These are phyloP conservation scores for Drosophila bunnanda DNA, from an alignment of 2,888 invertebrate genomes.

Conservation along the genomic window DNA sequence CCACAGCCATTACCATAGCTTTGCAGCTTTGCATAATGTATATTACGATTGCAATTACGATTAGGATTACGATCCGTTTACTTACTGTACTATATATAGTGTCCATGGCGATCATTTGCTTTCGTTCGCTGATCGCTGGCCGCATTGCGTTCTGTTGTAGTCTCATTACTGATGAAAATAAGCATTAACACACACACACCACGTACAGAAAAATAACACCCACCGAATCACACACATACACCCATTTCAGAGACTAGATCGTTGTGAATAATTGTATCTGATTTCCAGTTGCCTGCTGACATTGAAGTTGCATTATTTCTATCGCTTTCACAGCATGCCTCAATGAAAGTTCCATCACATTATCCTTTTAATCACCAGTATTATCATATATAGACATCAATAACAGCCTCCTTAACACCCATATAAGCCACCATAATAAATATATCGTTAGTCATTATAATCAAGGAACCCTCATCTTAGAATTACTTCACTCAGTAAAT, in stretches of 20 bases:
- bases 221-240: conserved; percentile 20
- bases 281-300: conserved; percentile 13
- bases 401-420: background rate
- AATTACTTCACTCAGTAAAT: background rate
- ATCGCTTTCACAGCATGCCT: conserved; percentile 34
- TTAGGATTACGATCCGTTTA: conserved; percentile 15
- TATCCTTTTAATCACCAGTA: background rate
- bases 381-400: background rate
- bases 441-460: background rate
- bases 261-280: background rate
- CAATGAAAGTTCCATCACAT: background rate
- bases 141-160: conserved; percentile 75
- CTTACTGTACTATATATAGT: conserved; percentile 16
- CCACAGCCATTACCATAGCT: conserved; percentile 31
- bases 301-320: background rate
- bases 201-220: conserved; percentile 12
- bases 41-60: conserved; percentile 20
- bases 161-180: conserved; percentile 82
- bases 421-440: background rate
- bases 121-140: conserved; percentile 47
- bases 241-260: conserved; percentile 9
- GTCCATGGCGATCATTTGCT: conserved; percentile 37
- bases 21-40: conserved; percentile 38
- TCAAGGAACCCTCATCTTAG: background rate
- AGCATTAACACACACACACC: conserved; percentile 16